Conservation (phyloP, 2,797 vertebrate genomes). For the Myotis planiceps region DNA sequence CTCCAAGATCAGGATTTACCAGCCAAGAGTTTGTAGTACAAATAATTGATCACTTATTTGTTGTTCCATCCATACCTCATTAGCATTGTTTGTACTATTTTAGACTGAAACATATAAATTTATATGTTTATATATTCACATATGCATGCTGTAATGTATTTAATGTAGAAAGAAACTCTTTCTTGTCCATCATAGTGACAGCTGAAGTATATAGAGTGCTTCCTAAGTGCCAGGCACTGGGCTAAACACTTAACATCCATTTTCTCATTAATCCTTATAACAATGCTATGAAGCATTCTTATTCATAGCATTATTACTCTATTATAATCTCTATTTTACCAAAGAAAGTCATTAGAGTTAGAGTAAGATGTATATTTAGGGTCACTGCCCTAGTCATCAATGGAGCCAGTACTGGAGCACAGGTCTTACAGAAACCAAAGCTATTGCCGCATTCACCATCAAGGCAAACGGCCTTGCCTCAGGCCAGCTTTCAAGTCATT, state of each 20-base stretch:
- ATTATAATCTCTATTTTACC: background rate
- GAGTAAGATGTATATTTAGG: background rate
- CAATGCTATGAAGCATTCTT: background rate
- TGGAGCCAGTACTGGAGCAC: background rate
- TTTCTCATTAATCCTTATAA: background rate
- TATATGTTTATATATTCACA: background rate
- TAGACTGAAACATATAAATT: background rate
- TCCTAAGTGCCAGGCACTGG: background rate
- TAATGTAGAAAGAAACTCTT: background rate
- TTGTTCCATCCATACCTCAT: background rate
- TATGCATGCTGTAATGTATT: background rate
- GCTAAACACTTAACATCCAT: background rate
- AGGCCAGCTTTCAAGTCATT: background rate
- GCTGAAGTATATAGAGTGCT: background rate
- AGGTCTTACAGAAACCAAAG: background rate
- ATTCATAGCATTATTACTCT: background rate
- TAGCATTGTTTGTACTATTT: background rate
- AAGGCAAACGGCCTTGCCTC: background rate
- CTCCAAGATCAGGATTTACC: background rate
- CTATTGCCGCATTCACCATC: background rate
- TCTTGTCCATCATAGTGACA: background rate
- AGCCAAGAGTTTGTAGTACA: background rate
- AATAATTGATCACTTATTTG: background rate
- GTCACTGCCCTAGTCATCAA: background rate
- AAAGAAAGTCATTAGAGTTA: background rate